Evolutionary conservation across 1,140 invertebrate genomes (phyloP).

Genomic region (Saccostrea cuccullata): DNA sequence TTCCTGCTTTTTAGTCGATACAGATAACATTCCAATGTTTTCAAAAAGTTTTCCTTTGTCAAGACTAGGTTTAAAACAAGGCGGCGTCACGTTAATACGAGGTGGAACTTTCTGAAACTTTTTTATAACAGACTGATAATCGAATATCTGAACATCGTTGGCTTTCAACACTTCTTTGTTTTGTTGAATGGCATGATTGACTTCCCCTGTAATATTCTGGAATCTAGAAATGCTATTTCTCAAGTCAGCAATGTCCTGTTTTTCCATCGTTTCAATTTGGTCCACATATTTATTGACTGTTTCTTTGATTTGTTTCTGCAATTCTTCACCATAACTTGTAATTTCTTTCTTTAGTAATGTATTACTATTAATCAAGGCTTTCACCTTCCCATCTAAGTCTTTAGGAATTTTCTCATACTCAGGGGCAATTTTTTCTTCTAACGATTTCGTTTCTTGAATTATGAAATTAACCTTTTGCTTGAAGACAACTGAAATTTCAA

Average conservation of each 20-base stretch:
- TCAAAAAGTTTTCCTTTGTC: background rate
- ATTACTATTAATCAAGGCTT: background rate
- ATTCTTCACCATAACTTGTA: background rate
- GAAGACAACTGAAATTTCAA: background rate
- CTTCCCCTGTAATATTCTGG: background rate
- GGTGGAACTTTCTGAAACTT: background rate
- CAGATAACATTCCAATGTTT: background rate
- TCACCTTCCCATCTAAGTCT: background rate
- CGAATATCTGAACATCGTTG: background rate
- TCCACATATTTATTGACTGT: background rate
- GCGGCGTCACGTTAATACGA: background rate
- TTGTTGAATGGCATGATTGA: background rate
- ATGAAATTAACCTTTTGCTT: background rate
- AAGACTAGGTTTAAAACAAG: background rate
- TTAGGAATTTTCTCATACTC: background rate
- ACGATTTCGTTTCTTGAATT: background rate
- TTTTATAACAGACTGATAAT: background rate
- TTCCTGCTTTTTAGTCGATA: background rate
- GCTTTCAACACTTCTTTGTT: background rate
- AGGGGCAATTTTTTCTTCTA: background rate
- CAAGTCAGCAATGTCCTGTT: background rate
- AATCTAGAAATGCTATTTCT: background rate
- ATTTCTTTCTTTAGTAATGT: background rate
- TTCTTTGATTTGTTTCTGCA: background rate
- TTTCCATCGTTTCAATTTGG: background rate